These are phyloP conservation scores for Chrysolina oricalcia DNA, from an alignment of 2,888 invertebrate genomes.

Conservation along the genomic window DNA sequence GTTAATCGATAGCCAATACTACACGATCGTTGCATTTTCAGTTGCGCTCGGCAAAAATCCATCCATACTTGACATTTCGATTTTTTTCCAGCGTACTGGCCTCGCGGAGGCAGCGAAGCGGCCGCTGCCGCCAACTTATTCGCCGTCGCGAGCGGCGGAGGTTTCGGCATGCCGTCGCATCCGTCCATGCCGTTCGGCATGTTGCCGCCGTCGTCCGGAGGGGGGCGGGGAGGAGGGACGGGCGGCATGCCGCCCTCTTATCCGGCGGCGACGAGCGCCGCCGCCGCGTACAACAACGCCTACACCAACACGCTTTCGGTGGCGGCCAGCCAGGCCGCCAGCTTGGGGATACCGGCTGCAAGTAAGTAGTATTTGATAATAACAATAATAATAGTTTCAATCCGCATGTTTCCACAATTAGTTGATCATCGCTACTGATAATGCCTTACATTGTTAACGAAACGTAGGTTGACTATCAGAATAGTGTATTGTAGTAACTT, in stretches of 20 bases:
- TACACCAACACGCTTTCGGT: slow-evolving; percentile 85
- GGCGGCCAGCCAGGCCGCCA: slow-evolving; percentile 89
- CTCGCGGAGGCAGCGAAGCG: slow-evolving; percentile 76
- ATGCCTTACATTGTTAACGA: too few species aligned
- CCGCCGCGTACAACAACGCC: slow-evolving; percentile 68
- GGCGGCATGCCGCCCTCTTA: slow-evolving; percentile 65
- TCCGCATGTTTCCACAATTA: too few species aligned
- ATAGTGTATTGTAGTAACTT: too few species aligned
- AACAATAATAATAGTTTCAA: too few species aligned
- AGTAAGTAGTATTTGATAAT: slow-evolving; percentile 74
- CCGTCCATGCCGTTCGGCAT: slow-evolving; percentile 69
- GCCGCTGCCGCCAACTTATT: slow-evolving; percentile 73
- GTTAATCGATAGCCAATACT: too few species aligned
- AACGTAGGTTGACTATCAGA: too few species aligned
- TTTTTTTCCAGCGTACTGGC: slow-evolving; percentile 83
- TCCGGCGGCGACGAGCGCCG: slow-evolving; percentile 69
- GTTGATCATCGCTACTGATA: too few species aligned
- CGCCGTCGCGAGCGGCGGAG: slow-evolving; percentile 72
- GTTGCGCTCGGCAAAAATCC: too few species aligned
- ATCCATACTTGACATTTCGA: too few species aligned
- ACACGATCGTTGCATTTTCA: too few species aligned
- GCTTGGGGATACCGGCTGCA: slow-evolving; percentile 84
- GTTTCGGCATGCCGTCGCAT: slow-evolving; percentile 69
- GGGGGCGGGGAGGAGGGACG: slow-evolving; percentile 62
- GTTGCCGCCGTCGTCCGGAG: slow-evolving; percentile 65